phyloP scores from a whole-genome alignment of 2,888 invertebrate species.

The Drosophila emarginata region DNA sequence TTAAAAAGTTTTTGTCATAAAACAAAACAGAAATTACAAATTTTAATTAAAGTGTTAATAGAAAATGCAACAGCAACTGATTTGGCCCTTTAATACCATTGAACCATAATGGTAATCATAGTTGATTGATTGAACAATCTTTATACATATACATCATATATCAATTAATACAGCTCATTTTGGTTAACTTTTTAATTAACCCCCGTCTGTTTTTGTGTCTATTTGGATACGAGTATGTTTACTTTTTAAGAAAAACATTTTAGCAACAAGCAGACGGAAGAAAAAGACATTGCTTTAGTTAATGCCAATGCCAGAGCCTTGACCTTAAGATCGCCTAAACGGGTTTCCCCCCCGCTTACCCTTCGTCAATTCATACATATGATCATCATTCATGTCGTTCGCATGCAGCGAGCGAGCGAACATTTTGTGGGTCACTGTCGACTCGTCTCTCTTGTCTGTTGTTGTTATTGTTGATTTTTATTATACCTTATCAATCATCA shows the following conservation, averaged over 20 bases:
- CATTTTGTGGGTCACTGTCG: constrained; percentile 3
- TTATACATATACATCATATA: too few species aligned
- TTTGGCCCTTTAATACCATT: too few species aligned
- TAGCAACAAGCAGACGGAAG: not conserved
- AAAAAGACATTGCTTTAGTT: not conserved
- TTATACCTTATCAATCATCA: not conserved
- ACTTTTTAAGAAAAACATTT: not conserved
- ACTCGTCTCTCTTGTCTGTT: not conserved
- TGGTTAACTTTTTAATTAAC: not conserved
- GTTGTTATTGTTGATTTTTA: too few species aligned
- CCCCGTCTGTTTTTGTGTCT: not conserved
- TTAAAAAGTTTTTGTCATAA: not conserved
- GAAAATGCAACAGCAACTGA: too few species aligned
- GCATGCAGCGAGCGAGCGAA: not conserved
- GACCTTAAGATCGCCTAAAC: not conserved
- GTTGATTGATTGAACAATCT: too few species aligned
- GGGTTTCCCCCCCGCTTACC: not conserved
- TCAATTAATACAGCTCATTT: too few species aligned
- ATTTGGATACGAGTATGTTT: constrained; percentile 1
- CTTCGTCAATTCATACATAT: too few species aligned
- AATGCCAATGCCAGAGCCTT: constrained; percentile 9
- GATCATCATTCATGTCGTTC: not conserved
- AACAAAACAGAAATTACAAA: too few species aligned
- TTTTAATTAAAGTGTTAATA: too few species aligned
- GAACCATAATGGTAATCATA: too few species aligned